These are phyloP conservation scores for Chesias legatella DNA, from an alignment of 2,888 invertebrate genomes.

Conservation along the genomic window DNA sequence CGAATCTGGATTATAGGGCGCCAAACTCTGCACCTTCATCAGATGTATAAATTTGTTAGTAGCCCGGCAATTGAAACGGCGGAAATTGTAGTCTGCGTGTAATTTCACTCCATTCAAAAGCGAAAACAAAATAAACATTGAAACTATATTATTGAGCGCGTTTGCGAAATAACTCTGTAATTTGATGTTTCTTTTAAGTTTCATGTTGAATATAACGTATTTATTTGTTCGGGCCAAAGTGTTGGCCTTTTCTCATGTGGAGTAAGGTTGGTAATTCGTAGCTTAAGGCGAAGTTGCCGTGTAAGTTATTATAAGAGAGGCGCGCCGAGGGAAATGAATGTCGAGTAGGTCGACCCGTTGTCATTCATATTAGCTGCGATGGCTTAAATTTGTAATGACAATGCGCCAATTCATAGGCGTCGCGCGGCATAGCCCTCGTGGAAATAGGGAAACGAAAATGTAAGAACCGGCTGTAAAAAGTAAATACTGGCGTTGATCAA, in stretches of 20 bases:
- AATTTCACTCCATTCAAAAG: slow-evolving; percentile 63
- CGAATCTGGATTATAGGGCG: slow-evolving; percentile 78
- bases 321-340: slow-evolving; percentile 79
- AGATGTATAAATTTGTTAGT: slow-evolving; percentile 73
- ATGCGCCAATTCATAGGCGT: slow-evolving; percentile 64
- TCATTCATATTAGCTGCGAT: slow-evolving; percentile 79
- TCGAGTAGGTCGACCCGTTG: slow-evolving; percentile 76
- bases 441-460: slow-evolving; percentile 52
- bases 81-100: slow-evolving; percentile 63
- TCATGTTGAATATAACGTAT: slow-evolving; percentile 14
- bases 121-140: slow-evolving; percentile 40
- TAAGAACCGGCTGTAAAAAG: slow-evolving; percentile 46
- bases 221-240: slow-evolving; percentile 22
- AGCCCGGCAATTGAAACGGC: slow-evolving; percentile 59
- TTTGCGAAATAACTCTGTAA: slow-evolving; percentile 21
- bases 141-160: slow-evolving; percentile 36
- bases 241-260: slow-evolving; percentile 38
- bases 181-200: slow-evolving; percentile 27
- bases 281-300: slow-evolving; percentile 72
- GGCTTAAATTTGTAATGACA: slow-evolving; percentile 77
- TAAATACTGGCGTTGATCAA: slow-evolving; percentile 50
- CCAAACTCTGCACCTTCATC: slow-evolving; percentile 76
- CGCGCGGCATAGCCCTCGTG: slow-evolving; percentile 46
- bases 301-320: slow-evolving; percentile 80
- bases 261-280: slow-evolving; percentile 45